Evolutionary conservation across 1,140 invertebrate genomes (phyloP).

Genomic region (Lepidurus arcticus): DNA sequence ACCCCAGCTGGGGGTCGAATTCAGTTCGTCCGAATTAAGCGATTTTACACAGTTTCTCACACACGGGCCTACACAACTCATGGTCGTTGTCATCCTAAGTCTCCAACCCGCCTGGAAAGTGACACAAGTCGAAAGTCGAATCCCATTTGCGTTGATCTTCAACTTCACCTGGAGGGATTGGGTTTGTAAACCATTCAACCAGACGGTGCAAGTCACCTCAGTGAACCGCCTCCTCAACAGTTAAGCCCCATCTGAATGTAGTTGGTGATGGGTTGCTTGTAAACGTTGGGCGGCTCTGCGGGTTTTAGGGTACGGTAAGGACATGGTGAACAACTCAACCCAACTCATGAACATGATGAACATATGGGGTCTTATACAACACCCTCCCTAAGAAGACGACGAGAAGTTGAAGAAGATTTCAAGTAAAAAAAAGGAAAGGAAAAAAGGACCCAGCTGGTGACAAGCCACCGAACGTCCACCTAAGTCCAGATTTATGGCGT

Average conservation of each 20-base stretch:
- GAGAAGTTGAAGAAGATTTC: not conserved
- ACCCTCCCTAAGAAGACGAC: not conserved
- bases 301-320: no score
- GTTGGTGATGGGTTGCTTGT: no score
- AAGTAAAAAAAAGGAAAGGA: not conserved
- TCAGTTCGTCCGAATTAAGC: not conserved
- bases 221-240: no score
- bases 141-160: no score
- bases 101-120: no score
- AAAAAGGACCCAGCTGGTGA: conserved; percentile 5
- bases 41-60: not conserved
- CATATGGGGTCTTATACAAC: not conserved
- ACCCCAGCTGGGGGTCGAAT: not conserved
- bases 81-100: not conserved
- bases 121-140: no score
- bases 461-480: conserved; percentile 16
- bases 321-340: no score
- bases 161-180: no score
- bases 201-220: no score
- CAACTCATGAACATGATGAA: not conserved
- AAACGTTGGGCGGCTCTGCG: no score
- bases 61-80: not conserved
- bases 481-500: conserved; percentile 10
- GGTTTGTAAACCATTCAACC: no score
- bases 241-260: no score